Evolutionary conservation across 2,113 vertebrate genomes (phyloP).

Genomic region (Arizona elegans): DNA sequence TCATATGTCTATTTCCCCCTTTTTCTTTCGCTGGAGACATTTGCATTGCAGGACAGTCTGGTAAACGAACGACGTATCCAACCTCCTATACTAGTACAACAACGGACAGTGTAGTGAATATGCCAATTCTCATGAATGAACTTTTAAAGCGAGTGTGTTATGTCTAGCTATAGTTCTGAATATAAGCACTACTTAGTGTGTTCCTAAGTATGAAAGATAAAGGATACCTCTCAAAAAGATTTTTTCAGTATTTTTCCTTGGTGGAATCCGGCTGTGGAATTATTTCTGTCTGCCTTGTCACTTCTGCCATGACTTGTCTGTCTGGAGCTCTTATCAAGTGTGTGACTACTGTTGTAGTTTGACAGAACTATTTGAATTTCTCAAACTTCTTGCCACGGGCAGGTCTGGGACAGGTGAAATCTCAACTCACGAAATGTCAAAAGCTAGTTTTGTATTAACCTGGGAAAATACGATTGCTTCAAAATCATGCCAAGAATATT

Average conservation of each 20-base stretch:
- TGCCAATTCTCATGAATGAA: slow-evolving; percentile 73
- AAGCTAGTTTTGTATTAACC: slow-evolving; percentile 71
- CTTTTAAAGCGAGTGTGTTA: slow-evolving; percentile 72
- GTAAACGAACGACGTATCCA: slow-evolving; percentile 66
- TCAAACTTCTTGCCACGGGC: slow-evolving; percentile 46
- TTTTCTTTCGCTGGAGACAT: slow-evolving; percentile 68
- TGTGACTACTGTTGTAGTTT: slow-evolving; percentile 72
- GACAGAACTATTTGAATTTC: slow-evolving; percentile 68
- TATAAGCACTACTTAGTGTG: slow-evolving; percentile 70
- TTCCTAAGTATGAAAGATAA: slow-evolving; percentile 68
- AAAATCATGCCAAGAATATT: slow-evolving; percentile 73
- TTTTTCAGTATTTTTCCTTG: slow-evolving; percentile 72
- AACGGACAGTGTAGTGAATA: slow-evolving; percentile 64
- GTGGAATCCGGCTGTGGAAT: slow-evolving; percentile 77
- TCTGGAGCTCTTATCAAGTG: slow-evolving; percentile 74
- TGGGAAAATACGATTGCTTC: slow-evolving; percentile 70
- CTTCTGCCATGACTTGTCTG: slow-evolving; percentile 72
- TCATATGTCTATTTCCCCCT: slow-evolving; percentile 64
- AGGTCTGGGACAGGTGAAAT: slow-evolving; percentile 64
- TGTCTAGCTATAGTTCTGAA: slow-evolving; percentile 72
- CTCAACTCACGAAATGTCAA: slow-evolving; percentile 65
- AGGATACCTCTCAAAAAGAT: slow-evolving; percentile 72
- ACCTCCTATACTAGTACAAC: slow-evolving; percentile 64
- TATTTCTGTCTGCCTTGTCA: slow-evolving; percentile 75
- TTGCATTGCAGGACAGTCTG: slow-evolving; percentile 70